Percentiles rank a stretch among this genome's conserved stretches.
Evolutionary conservation across 2,113 vertebrate species (phyloP).

Genomic region (Probosciger aterrimus): DNA sequence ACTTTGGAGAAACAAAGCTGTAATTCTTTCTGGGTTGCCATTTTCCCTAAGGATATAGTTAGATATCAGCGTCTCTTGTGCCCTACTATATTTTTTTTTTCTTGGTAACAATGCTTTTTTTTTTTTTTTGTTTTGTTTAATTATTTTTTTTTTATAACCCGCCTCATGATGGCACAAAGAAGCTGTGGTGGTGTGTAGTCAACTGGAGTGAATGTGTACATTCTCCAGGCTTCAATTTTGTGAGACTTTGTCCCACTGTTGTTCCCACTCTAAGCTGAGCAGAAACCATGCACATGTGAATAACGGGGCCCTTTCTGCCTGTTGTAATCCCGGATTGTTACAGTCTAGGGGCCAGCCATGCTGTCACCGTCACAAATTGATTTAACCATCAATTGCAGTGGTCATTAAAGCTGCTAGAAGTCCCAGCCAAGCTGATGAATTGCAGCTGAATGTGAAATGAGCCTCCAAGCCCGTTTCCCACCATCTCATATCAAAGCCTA

Average conservation of each 20-base stretch:
- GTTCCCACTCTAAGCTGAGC: constrained; percentile 65
- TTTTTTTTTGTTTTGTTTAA: not conserved
- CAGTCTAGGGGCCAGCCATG: constrained; percentile 85
- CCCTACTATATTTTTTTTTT: constrained; percentile 70
- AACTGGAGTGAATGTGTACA: constrained; percentile 70
- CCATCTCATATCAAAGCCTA: constrained; percentile 91
- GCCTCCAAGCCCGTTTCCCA: constrained; percentile 86
- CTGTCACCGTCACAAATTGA: constrained; percentile 95
- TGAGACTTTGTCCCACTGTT: constrained; percentile 74
- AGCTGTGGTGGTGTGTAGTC: constrained; percentile 61
- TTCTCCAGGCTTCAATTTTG: constrained; percentile 71
- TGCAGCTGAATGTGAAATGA: constrained; percentile 86
- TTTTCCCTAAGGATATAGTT: constrained; percentile 66
- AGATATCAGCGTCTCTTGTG: constrained; percentile 69
- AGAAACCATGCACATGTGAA: constrained; percentile 78
- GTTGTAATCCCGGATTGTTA: constrained; percentile 89
- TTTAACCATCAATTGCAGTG: constrained; percentile 92
- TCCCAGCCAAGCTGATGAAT: constrained; percentile 83
- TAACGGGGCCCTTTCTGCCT: constrained; percentile 77
- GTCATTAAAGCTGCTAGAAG: constrained; percentile 84
- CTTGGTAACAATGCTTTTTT: constrained; percentile 44
- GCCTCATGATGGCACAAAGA: constrained; percentile 10
- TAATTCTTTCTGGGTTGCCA: constrained; percentile 69
- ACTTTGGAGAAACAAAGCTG: constrained; percentile 61
- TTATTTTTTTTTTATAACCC: not conserved